Percentiles rank a stretch among this genome's conserved stretches.
These are phyloP conservation scores for Campoplex capitator DNA, from an alignment of 2,888 invertebrate species.

Conservation along the genomic window DNA sequence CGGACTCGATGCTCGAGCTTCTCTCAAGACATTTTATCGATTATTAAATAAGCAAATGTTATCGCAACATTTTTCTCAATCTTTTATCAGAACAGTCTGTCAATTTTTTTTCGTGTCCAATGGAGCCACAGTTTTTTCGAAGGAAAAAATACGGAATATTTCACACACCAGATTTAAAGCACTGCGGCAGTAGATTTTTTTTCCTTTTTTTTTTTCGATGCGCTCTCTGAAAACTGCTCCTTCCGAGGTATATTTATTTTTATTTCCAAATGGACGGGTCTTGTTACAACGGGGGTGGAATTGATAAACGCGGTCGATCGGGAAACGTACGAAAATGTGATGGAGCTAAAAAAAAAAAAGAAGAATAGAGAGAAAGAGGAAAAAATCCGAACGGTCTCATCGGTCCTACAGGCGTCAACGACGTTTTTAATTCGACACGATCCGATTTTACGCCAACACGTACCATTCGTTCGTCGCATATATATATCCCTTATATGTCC, in stretches of 20 bases:
- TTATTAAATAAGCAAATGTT: neutral
- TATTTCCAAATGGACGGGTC: slow-evolving; percentile 44
- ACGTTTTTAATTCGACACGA: slow-evolving; percentile 66
- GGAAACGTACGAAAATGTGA: neutral
- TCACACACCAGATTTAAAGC: neutral
- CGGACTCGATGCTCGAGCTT: neutral
- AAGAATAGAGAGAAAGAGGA: neutral
- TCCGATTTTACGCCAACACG: slow-evolving; percentile 29
- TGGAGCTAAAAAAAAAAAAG: slow-evolving; percentile 1
- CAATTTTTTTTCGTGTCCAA: neutral
- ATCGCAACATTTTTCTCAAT: neutral
- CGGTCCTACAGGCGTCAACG: slow-evolving; percentile 49
- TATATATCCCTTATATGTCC: slow-evolving; percentile 5
- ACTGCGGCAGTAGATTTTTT: neutral
- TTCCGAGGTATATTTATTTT: slow-evolving; percentile 52
- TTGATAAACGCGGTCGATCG: slow-evolving; percentile 44
- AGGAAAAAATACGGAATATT: slow-evolving; percentile 7
- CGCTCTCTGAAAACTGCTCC: neutral
- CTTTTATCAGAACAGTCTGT: neutral
- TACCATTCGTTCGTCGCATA: neutral
- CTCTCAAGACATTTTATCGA: neutral
- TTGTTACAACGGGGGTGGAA: slow-evolving; percentile 25
- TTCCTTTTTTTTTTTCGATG: too few species aligned
- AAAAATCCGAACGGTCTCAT: slow-evolving; percentile 48
- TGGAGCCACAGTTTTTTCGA: neutral